Base-by-base conservation (phyloP, 1,140 invertebrate species). In the Medauroidea extradentata region DNA sequence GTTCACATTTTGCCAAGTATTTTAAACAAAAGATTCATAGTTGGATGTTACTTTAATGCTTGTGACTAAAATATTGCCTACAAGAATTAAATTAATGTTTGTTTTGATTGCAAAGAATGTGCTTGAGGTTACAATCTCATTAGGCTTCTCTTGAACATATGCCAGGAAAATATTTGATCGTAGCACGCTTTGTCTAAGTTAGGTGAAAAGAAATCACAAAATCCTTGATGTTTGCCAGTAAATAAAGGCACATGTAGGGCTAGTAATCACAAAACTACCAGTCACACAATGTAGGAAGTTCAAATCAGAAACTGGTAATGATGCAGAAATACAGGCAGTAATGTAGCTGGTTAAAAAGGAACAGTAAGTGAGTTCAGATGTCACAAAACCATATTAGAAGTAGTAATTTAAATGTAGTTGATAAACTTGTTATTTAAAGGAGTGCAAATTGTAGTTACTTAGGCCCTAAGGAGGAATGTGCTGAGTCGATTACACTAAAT, bases 401-500 rank as follows among this genome's bases (percentile, higher is more conserved):
- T 57, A 64, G 72, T 58, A 67, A 76, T 52, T 48, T 77, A 39
- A 53, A 62, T 60, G 57, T 70, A 1, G 38, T 63, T 24, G 63
- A 76, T 63, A n/a, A 64, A 68, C 25, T 25, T 76, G 42, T 8
- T 77, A 13, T 71, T 74, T 53, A 73, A 71, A 66, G 63, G 62
- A 44, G 46, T 67, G 49, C 23, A 63, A 38, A 55, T 76, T 11
- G 63, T 79, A 13, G 72, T 80, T 39, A 76, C 75, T n/a, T 53
- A 54, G 29, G 61, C 50, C 48, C 53, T 73, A 50, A 53, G 72
- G 59, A 57, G 63, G 48, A 56, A 68, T 39, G 74, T 77, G 50
- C 64, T 78, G 39, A 50, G 67, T 18, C 59, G 62, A 38, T 56
- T 79, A 42, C 77, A 79, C 65, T 67, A n/a, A n/a, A 72, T 59